Base-by-base conservation (phyloP, 2,113 vertebrate genomes). In the Damaliscus lunatus region DNA sequence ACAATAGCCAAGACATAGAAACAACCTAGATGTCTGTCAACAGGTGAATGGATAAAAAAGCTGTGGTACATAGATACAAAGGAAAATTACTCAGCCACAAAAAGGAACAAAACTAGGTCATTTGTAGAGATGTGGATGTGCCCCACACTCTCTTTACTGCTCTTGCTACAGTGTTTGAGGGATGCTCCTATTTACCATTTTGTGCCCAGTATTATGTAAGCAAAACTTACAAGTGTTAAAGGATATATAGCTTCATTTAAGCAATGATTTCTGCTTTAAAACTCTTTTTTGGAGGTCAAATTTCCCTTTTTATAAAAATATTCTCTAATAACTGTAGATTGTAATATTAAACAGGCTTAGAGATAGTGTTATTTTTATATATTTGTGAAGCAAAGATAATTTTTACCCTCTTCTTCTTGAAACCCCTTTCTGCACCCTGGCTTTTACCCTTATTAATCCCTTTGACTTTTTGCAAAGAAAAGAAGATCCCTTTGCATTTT, bases 281-380 rank as follows among this genome's bases (percentile, higher is more conserved):
- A 87, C 5, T 90, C 77, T 43, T 7, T 94, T 87, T 2, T 2
- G 5, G 88, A 96, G 43, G 9, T 50, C 92, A 84, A 25, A 91
- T 88, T 57, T 82, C 85, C 4, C 53, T 27, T 97, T 91, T 74
- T 52, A 55, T 57, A 96, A 98, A 93, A 23, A 46, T 78, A 83
- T 59, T 46, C n/a, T 96, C 33, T 84, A 77, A 67, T 16, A 97
- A 95, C 89, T 88, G 87, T 46, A 93, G 53, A 19, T 64, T 62
- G 17, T 48, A 46, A 17, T 80, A 88, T 82, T 82, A 74, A 81
- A 71, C 2, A 48, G 46, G 33, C 31, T 74, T 74, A 57, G 31
- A 92, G 43, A 62, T n/a, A 55, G 23, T 50, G 15, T 60, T 52
- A 95, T 53, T 57, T 43, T n/a, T 57, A 10, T 5, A 74, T 23